Evolutionary conservation across 2,888 invertebrate genomes (phyloP).

Genomic region (Cephus pygmeus): DNA sequence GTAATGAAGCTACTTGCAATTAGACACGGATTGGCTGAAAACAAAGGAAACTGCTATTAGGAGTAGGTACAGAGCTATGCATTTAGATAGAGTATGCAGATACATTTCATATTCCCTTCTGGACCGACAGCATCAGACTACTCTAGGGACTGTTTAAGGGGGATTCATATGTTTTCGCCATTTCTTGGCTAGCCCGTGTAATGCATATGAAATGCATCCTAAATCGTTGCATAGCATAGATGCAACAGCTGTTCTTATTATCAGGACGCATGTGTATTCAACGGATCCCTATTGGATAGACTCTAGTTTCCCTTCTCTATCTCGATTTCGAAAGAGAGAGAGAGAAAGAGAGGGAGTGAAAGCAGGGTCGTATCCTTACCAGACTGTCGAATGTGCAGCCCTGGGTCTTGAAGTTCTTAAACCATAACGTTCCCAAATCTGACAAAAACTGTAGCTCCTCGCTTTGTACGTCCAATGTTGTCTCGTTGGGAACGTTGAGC

Average conservation of each 20-base stretch:
- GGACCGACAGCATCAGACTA: background rate
- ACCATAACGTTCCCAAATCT: background rate
- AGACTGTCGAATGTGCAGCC: background rate
- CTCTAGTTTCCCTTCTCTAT: background rate
- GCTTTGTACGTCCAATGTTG: background rate
- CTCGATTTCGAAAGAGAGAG: constrained; percentile 14
- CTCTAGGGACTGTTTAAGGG: constrained; percentile 8
- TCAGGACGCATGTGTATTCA: constrained; percentile 14
- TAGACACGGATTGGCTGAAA: background rate
- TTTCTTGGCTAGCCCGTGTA: constrained; percentile 18
- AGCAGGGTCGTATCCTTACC: background rate
- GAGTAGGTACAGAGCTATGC: background rate
- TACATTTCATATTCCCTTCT: background rate
- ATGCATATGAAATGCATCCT: constrained; percentile 27
- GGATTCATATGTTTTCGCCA: constrained; percentile 21
- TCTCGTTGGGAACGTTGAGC: background rate
- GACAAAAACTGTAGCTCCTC: background rate
- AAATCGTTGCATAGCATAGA: constrained; percentile 19
- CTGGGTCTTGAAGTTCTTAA: background rate
- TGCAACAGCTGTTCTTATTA: constrained; percentile 28
- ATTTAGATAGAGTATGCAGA: background rate
- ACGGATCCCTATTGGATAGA: background rate
- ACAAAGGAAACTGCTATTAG: background rate
- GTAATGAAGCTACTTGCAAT: background rate
- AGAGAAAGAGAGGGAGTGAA: constrained; percentile 4